These are phyloP conservation scores for Pycnomerus fuliginosus DNA, from an alignment of 2,888 invertebrate genomes.

Conservation along the genomic window DNA sequence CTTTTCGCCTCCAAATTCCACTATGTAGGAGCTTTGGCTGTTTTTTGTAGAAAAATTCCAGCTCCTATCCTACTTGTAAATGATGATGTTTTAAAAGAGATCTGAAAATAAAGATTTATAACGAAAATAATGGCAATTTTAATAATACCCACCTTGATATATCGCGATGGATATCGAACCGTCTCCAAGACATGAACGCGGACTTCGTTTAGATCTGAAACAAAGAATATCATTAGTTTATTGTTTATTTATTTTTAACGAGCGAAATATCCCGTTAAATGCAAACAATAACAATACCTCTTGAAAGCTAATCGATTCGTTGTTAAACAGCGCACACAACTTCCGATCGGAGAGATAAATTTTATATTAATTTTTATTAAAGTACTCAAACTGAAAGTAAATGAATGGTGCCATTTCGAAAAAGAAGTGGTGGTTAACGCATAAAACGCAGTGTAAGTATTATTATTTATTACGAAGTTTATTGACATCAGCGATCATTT, in stretches of 20 bases:
- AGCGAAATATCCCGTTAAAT: too few relatives aligned
- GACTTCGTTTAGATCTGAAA: conserved; percentile 50
- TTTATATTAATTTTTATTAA: not conserved
- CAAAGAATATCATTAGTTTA: too few relatives aligned
- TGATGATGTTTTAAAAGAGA: conserved; percentile 18
- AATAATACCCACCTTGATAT: conserved; percentile 60
- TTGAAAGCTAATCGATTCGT: conserved; percentile 22
- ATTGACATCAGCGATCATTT: not conserved
- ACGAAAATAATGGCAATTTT: not conserved
- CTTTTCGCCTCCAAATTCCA: conserved; percentile 7
- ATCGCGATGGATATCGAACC: conserved; percentile 67
- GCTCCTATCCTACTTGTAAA: conserved; percentile 19
- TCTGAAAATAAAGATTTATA: conserved; percentile 9
- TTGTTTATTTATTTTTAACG: not conserved
- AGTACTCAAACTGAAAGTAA: not conserved
- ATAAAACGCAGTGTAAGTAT: not conserved
- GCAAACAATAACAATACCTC: too few relatives aligned
- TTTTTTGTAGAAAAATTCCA: not conserved
- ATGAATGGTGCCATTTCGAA: not conserved
- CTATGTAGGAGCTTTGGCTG: not conserved
- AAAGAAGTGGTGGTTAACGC: too few relatives aligned
- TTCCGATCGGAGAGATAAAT: conserved; percentile 6
- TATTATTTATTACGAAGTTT: not conserved
- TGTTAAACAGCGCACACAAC: conserved; percentile 9
- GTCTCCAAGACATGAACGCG: conserved; percentile 60